Conservation (phyloP, 2,888 invertebrate species). For the Drosophila kanekoi region DNA sequence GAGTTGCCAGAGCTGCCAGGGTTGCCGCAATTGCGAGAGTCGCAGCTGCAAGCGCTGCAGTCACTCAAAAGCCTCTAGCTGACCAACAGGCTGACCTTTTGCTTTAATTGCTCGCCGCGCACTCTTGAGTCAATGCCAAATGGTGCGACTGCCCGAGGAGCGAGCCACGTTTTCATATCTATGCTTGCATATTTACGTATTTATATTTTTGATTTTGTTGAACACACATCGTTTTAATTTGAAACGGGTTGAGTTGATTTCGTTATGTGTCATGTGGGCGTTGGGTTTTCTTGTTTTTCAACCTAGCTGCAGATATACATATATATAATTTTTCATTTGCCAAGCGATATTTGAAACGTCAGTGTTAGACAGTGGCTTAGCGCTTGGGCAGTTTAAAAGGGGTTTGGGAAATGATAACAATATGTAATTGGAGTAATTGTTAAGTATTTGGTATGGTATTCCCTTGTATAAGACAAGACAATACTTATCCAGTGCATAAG, state of each 20-base stretch:
- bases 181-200: background rate
- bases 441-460: too few relatives aligned
- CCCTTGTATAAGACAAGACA: too few relatives aligned
- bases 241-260: conserved; percentile 33
- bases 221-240: conserved; percentile 20
- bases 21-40: conserved; percentile 29
- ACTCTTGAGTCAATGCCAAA: conserved; percentile 53
- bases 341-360: conserved; percentile 26
- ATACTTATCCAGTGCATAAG: too few relatives aligned
- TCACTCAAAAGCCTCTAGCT: conserved; percentile 15
- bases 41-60: conserved; percentile 30
- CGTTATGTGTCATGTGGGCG: conserved; percentile 60
- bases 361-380: conserved; percentile 28
- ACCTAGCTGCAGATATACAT: conserved; percentile 25
- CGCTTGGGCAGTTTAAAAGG: background rate
- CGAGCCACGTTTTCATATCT: conserved; percentile 10
- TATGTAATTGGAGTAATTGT: too few relatives aligned
- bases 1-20: conserved; percentile 13
- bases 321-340: conserved; percentile 51
- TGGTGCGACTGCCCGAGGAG: conserved; percentile 32
- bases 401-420: background rate
- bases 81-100: conserved; percentile 64
- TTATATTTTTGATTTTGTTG: conserved; percentile 3
- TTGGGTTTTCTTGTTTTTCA: conserved; percentile 60
- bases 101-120: conserved; percentile 66